phyloP scores from a whole-genome alignment of 2,113 vertebrate species.

The Saccopteryx bilineata region DNA sequence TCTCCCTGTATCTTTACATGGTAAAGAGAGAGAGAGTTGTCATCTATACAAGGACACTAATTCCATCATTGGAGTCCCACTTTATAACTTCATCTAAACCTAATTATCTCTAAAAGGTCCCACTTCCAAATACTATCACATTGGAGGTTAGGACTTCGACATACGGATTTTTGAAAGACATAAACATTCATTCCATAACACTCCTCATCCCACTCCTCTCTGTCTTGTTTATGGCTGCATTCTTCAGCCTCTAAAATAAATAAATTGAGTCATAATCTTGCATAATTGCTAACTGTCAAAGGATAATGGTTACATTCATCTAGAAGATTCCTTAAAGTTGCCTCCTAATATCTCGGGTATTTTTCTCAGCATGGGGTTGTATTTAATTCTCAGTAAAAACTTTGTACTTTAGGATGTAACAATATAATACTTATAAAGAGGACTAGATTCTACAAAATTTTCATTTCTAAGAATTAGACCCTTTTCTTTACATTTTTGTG shows the following conservation, averaged over 20 bases:
- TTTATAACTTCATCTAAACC: conserved; percentile 1
- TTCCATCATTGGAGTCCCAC: not conserved
- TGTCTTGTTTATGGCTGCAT: not conserved
- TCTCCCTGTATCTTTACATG: not conserved
- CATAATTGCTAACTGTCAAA: not conserved
- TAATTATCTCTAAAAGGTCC: not conserved
- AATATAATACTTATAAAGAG: not conserved
- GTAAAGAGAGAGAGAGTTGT: not conserved
- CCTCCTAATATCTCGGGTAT: not conserved
- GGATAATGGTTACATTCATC: conserved; percentile 3
- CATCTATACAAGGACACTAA: not conserved
- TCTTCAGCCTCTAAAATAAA: not conserved
- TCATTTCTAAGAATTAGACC: not conserved
- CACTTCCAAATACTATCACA: not conserved
- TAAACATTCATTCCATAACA: not conserved
- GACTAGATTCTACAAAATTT: not conserved
- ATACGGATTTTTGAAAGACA: not conserved
- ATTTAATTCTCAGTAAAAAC: not conserved
- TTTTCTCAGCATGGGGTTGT: not conserved
- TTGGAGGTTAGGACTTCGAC: not conserved
- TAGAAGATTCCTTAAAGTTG: not conserved
- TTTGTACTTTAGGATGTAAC: conserved; percentile 10
- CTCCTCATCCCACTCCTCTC: not conserved
- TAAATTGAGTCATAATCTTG: not conserved
- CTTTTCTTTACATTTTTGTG: not conserved